Conservation (phyloP, 1,140 invertebrate species). For the Tetranychus urticae region DNA sequence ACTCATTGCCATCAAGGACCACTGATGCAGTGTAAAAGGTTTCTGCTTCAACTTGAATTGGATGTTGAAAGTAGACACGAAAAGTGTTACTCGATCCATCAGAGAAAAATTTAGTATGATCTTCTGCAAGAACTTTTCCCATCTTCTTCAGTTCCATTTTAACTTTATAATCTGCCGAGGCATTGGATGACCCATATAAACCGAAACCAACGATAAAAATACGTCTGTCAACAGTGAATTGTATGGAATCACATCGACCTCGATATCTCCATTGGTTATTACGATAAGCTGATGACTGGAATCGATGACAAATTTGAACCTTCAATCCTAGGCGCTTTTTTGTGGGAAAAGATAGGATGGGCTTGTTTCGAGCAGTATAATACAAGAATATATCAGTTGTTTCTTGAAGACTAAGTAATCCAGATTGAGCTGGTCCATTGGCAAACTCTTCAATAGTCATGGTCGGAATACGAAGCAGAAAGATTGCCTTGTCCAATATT, state of each 20-base stretch:
- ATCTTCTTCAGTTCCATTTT: constrained; percentile 67
- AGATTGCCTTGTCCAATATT: constrained; percentile 42
- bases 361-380: constrained; percentile 34
- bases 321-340: constrained; percentile 59
- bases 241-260: constrained; percentile 70
- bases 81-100: constrained; percentile 81
- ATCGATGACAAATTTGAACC: constrained; percentile 74
- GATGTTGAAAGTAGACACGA: constrained; percentile 74
- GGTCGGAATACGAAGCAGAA: constrained; percentile 62
- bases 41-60: constrained; percentile 58
- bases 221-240: constrained; percentile 69
- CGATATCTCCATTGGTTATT: constrained; percentile 84
- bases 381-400: constrained; percentile 76
- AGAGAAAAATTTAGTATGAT: constrained; percentile 73
- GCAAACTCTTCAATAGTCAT: constrained; percentile 77
- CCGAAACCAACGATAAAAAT: constrained; percentile 82
- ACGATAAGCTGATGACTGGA: constrained; percentile 81
- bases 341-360: constrained; percentile 48
- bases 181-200: constrained; percentile 69
- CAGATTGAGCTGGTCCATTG: constrained; percentile 63
- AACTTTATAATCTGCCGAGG: constrained; percentile 66
- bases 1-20: constrained; percentile 60
- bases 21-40: constrained; percentile 71
- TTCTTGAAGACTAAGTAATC: constrained; percentile 62
- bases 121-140: constrained; percentile 58